Conservation (phyloP, 2,797 vertebrate species). For the Channallabes apus region DNA sequence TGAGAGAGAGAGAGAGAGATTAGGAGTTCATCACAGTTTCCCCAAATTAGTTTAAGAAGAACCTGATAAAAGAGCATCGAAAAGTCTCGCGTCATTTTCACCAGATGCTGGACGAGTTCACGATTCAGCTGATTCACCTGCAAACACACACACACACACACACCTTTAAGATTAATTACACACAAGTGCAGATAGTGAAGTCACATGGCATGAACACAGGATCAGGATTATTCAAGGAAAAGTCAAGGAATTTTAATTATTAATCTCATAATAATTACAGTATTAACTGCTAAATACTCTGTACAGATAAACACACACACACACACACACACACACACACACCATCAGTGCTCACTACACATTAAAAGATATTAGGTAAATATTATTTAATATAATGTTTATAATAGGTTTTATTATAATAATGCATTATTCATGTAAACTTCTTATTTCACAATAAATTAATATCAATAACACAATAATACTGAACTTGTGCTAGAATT, state of each 20-base stretch:
- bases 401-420: not conserved
- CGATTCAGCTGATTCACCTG: constrained; percentile 83
- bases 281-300: not conserved
- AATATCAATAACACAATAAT: not conserved
- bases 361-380: not conserved
- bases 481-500: no score
- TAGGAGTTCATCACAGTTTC: not conserved
- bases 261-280: not conserved
- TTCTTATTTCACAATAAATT: not conserved
- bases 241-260: not conserved
- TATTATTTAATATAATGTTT: no score
- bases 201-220: not conserved
- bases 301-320: not conserved
- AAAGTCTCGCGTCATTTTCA: constrained; percentile 91
- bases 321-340: no score
- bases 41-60: not conserved
- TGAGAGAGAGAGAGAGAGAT: not conserved
- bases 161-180: not conserved
- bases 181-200: not conserved
- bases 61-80: constrained; percentile 91
- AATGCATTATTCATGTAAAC: not conserved
- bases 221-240: not conserved
- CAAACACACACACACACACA: not conserved
- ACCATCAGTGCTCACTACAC: not conserved
- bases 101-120: constrained; percentile 78